These are phyloP conservation scores for Apamea crenata DNA, from an alignment of 2,888 invertebrate species.

Conservation along the genomic window DNA sequence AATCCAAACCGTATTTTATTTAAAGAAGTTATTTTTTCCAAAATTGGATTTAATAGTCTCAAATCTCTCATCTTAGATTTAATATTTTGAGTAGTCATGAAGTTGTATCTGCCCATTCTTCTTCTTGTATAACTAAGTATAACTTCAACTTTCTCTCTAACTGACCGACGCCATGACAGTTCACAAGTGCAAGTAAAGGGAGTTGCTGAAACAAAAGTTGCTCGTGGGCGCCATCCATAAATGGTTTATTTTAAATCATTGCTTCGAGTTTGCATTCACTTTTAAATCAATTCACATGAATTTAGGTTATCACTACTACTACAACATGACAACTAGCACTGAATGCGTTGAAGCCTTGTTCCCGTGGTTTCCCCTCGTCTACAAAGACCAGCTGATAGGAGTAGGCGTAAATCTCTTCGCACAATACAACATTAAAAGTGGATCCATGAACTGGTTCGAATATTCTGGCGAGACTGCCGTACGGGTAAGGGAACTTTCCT, in stretches of 20 bases:
- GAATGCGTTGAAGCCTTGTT: constrained; percentile 68
- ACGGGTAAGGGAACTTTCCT: constrained; percentile 3
- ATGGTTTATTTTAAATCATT: neutral
- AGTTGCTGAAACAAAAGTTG: too few species aligned
- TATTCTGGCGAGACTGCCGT: constrained; percentile 22
- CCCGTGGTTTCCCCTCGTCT: constrained; percentile 76
- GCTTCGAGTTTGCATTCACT: neutral
- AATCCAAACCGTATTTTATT: neutral
- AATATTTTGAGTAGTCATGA: neutral
- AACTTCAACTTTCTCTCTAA: neutral
- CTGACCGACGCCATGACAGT: neutral
- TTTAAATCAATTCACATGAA: neutral
- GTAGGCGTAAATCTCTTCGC: constrained; percentile 68
- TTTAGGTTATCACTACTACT: constrained; percentile 77
- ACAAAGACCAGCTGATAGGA: constrained; percentile 68
- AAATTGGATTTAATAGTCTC: too few species aligned
- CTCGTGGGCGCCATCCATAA: neutral
- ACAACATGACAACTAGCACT: constrained; percentile 71
- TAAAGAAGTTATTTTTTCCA: neutral
- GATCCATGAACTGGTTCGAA: constrained; percentile 28
- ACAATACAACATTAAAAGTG: neutral
- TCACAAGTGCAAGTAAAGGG: neutral
- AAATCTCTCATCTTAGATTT: too few species aligned
- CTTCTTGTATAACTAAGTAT: neutral
- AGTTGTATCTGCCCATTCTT: neutral